Conservation (phyloP, 2,888 invertebrate species). For the Rambutsinella grinnellia region DNA sequence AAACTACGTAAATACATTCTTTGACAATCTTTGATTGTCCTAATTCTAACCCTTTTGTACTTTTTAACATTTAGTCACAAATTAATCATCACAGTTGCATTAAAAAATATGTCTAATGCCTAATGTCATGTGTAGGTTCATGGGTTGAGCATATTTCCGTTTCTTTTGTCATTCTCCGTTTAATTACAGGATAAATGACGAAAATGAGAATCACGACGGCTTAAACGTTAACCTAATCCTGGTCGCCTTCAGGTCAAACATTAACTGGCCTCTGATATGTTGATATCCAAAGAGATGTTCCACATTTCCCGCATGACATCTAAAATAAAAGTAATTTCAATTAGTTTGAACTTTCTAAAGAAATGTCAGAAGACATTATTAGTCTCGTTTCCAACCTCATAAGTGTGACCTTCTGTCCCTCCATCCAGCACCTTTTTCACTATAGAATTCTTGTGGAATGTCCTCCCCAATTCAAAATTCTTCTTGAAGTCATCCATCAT, state of each 20-base stretch:
- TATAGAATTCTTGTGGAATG: conserved; percentile 28
- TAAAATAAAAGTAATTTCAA: conserved; percentile 16
- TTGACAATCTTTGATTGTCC: too few species aligned
- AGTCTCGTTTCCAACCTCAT: neutral
- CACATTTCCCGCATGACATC: conserved; percentile 54
- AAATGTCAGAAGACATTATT: neutral
- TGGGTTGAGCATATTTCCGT: neutral
- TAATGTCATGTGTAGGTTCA: too few species aligned
- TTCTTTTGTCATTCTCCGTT: neutral
- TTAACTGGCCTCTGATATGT: neutral
- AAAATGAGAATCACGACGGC: conserved; percentile 45
- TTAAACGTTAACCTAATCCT: conserved; percentile 21
- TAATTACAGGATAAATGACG: conserved; percentile 55
- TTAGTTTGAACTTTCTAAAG: neutral
- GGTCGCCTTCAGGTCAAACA: conserved; percentile 4
- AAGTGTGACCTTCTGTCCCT: neutral
- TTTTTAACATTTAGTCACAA: neutral
- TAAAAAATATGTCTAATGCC: too few species aligned
- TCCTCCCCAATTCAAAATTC: conserved; percentile 14
- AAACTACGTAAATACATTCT: neutral
- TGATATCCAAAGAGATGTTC: conserved; percentile 39
- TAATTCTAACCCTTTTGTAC: too few species aligned
- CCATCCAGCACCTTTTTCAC: conserved; percentile 1
- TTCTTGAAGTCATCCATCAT: conserved; percentile 39
- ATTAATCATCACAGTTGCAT: neutral